These are phyloP conservation scores for Myiothlypis chrysogaster DNA, from an alignment of 2,797 vertebrate species.

Conservation along the genomic window DNA sequence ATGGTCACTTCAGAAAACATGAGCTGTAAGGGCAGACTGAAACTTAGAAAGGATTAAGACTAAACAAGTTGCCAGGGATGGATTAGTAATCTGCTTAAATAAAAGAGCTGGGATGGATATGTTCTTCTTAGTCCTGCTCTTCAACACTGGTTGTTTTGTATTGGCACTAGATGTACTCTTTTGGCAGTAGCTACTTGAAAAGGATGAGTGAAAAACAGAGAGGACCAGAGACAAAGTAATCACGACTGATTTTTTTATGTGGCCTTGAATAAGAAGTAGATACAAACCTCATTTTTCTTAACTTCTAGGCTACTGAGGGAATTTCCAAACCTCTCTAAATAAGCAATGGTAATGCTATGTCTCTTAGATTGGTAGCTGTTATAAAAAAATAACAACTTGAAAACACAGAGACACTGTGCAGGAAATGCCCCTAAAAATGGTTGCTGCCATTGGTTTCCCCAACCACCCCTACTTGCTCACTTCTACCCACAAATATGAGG, in stretches of 20 bases:
- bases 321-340: background rate
- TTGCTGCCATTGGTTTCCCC: background rate
- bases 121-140: background rate
- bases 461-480: accelerated
- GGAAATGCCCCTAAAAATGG: background rate
- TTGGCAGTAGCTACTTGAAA: background rate
- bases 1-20: background rate
- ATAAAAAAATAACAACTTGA: background rate
- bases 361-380: background rate
- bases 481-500: background rate
- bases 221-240: background rate
- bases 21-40: background rate
- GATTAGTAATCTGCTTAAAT: background rate
- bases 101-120: background rate
- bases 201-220: background rate
- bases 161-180: background rate
- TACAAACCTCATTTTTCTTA: background rate
- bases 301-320: background rate
- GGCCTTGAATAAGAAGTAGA: background rate
- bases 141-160: background rate
- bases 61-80: background rate
- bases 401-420: background rate
- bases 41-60: background rate
- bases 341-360: background rate
- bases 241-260: background rate